Conservation (phyloP, 2,888 invertebrate genomes). For the Drosophila multiciliata region DNA sequence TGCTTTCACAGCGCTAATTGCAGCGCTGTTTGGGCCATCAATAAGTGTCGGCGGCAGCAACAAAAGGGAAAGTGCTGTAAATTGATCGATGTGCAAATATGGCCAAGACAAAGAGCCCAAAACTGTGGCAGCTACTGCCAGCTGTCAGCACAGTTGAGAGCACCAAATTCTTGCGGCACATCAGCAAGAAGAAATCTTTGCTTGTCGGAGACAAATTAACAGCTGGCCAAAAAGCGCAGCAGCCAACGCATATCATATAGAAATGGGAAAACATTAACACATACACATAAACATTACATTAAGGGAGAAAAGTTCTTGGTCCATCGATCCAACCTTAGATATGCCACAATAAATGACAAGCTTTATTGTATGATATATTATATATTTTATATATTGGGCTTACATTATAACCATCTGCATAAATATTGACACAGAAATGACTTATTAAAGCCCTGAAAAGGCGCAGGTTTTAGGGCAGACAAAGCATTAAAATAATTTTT, state of each 20-base stretch:
- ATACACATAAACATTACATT: background rate
- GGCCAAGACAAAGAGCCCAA: conserved; percentile 35
- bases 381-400: conserved; percentile 23
- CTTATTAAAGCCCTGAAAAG: conserved; percentile 43
- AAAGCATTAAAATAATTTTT: conserved; percentile 51
- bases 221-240: conserved; percentile 37
- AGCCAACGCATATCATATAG: background rate
- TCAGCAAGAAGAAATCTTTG: conserved; percentile 40
- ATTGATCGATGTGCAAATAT: conserved; percentile 70
- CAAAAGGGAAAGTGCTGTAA: conserved; percentile 70
- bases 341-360: conserved; percentile 42
- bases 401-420: conserved; percentile 37
- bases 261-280: background rate
- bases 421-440: conserved; percentile 35
- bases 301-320: too few relatives aligned
- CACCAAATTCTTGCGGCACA: conserved; percentile 22
- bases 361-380: conserved; percentile 76
- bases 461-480: conserved; percentile 20
- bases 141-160: conserved; percentile 11
- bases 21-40: conserved; percentile 45
- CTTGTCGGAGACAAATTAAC: conserved; percentile 51
- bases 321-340: conserved; percentile 8
- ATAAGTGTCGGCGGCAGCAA: conserved; percentile 12
- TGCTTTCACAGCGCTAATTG: conserved; percentile 70
- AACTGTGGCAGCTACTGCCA: conserved; percentile 27